A percentile compares a stretch with the other conserved stretches of the same genome.
Evolutionary conservation across 2,888 invertebrate species (phyloP).

Genomic region (Erannis defoliaria): DNA sequence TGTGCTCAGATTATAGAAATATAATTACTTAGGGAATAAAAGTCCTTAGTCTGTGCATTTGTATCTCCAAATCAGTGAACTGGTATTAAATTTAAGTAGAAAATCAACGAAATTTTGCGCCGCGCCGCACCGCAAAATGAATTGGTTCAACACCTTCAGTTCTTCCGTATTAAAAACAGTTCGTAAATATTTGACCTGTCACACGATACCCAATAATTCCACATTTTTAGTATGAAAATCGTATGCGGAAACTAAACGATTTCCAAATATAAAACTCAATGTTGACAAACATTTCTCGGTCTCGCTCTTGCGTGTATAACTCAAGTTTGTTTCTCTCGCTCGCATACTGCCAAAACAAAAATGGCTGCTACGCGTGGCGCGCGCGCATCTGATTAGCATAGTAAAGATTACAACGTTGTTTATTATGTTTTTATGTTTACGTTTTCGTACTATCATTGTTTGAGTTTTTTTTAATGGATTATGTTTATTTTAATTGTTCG

Average conservation of each 20-base stretch:
- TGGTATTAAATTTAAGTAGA: too few relatives aligned
- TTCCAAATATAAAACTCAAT: slow-evolving; percentile 70
- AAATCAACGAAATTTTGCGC: too few relatives aligned
- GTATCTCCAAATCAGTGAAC: too few relatives aligned
- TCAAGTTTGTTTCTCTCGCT: slow-evolving; percentile 44
- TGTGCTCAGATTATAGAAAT: too few relatives aligned
- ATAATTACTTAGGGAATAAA: too few relatives aligned
- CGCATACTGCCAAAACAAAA: slow-evolving; percentile 41
- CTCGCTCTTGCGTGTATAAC: slow-evolving; percentile 46
- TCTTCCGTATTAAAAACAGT: neutral
- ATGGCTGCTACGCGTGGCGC: slow-evolving; percentile 45
- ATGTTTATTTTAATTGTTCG: slow-evolving; percentile 10
- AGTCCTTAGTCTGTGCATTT: too few relatives aligned
- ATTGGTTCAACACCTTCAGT: neutral
- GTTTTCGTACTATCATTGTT: slow-evolving; percentile 22
- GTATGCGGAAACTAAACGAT: slow-evolving; percentile 45
- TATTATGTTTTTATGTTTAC: slow-evolving; percentile 31
- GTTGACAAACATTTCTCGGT: slow-evolving; percentile 72
- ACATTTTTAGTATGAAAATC: slow-evolving; percentile 19
- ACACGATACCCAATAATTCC: slow-evolving; percentile 17
- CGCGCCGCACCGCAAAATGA: too few relatives aligned
- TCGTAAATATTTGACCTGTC: slow-evolving; percentile 1
- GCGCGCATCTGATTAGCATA: slow-evolving; percentile 26
- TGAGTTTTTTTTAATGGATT: slow-evolving; percentile 3
- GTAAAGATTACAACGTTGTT: slow-evolving; percentile 32